phyloP scores from a whole-genome alignment of 2,113 vertebrate species.

The Fregata magnificens region DNA sequence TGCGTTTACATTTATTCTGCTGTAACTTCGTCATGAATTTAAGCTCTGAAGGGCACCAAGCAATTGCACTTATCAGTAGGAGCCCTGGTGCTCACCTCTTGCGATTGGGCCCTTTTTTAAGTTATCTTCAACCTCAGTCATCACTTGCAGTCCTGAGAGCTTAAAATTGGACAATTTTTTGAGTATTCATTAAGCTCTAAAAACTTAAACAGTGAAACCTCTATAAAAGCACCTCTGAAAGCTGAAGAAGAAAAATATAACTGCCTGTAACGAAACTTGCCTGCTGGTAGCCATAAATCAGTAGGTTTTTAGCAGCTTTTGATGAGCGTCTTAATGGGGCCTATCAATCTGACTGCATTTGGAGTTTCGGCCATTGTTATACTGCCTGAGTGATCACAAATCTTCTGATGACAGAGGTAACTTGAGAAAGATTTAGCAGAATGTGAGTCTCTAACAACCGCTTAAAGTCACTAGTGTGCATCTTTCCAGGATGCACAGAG shows the following conservation, averaged over 20 bases:
- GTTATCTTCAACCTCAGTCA: not conserved
- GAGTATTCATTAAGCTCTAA: not conserved
- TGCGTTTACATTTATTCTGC: not conserved
- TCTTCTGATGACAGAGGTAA: not conserved
- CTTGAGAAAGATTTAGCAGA: not conserved
- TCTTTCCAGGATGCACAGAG: not conserved
- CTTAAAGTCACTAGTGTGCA: not conserved
- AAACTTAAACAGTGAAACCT: not conserved
- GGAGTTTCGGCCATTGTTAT: not conserved
- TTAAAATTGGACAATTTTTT: not conserved
- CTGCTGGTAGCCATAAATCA: not conserved
- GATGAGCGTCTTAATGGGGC: not conserved
- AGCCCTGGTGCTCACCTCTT: not conserved
- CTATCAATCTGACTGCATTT: slow-evolving; percentile 6
- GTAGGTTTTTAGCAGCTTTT: slow-evolving; percentile 5
- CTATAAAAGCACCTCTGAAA: not conserved
- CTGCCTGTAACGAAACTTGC: not conserved
- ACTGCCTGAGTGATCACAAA: not conserved
- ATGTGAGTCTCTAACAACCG: not conserved
- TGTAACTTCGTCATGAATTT: not conserved
- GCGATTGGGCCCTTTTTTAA: not conserved
- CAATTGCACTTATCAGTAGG: not conserved
- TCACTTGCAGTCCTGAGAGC: not conserved
- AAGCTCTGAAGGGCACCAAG: not conserved
- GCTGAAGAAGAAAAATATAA: not conserved